Evolutionary conservation across 2,797 vertebrate species (phyloP).

Genomic region (Acridotheres tristis): DNA sequence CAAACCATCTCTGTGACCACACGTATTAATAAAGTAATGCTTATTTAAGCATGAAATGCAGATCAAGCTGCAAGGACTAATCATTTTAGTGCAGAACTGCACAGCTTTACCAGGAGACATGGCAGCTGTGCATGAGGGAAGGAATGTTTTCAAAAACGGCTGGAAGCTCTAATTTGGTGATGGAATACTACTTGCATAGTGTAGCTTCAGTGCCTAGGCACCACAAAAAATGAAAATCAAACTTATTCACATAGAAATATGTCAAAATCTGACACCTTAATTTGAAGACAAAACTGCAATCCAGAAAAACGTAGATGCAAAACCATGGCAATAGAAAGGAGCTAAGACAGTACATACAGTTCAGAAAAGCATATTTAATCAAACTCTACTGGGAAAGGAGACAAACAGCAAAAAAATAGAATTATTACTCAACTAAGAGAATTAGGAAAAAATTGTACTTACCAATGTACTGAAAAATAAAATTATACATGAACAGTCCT

Average conservation of each 20-base stretch:
- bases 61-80: background rate
- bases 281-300: background rate
- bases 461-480: background rate
- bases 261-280: background rate
- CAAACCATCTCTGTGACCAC: background rate
- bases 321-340: background rate
- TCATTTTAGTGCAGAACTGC: background rate
- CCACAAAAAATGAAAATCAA: background rate
- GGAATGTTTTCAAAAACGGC: background rate
- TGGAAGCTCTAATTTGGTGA: background rate
- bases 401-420: background rate
- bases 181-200: background rate
- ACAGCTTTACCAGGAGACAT: background rate
- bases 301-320: background rate
- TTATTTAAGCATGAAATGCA: slow-evolving; percentile 16
- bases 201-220: background rate
- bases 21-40: background rate
- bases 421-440: background rate
- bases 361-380: background rate
- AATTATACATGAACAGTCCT: background rate
- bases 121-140: background rate
- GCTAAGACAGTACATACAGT: background rate
- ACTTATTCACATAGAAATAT: background rate
- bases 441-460: background rate
- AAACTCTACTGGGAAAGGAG: background rate